These are phyloP conservation scores for Drosophila rufa DNA, from an alignment of 1,140 invertebrate species.

Conservation along the genomic window DNA sequence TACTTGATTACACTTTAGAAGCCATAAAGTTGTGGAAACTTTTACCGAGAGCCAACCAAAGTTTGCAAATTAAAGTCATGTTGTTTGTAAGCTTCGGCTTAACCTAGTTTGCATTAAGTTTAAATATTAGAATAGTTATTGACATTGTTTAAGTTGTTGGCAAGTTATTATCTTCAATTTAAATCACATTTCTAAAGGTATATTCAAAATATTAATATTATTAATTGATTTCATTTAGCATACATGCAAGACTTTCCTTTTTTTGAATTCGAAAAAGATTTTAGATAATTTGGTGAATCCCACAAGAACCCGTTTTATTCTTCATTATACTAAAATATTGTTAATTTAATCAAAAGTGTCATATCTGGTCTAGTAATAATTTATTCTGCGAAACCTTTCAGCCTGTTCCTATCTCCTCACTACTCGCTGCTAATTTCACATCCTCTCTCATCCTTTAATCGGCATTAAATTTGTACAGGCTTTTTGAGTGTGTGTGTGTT, in stretches of 20 bases:
- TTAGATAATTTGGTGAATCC: not conserved
- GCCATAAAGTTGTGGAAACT: slow-evolving; percentile 24
- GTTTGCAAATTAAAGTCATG: slow-evolving; percentile 17
- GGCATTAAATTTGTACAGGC: slow-evolving; percentile 45
- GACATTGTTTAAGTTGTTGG: too few species aligned
- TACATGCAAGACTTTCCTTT: not conserved
- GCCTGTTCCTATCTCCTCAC: not conserved
- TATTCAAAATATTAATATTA: not conserved
- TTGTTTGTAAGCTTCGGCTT: not conserved
- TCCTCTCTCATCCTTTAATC: slow-evolving; percentile 44
- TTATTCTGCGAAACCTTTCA: not conserved
- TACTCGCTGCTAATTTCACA: not conserved
- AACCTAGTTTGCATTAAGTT: not conserved
- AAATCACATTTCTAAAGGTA: not conserved
- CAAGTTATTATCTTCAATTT: too few species aligned
- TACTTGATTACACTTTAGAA: slow-evolving; percentile 33
- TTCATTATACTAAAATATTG: not conserved
- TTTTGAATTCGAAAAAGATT: not conserved
- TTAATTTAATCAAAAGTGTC: not conserved
- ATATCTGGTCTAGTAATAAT: not conserved
- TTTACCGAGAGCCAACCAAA: slow-evolving; percentile 13
- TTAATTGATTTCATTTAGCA: too few species aligned
- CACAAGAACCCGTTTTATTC: not conserved
- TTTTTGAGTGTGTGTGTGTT: slow-evolving; percentile 20
- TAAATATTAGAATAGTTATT: not conserved